A percentile compares a stretch with the other conserved stretches of the same genome.
Conservation (phyloP, 2,888 invertebrate genomes). For the Eutolmus rufibarbis region DNA sequence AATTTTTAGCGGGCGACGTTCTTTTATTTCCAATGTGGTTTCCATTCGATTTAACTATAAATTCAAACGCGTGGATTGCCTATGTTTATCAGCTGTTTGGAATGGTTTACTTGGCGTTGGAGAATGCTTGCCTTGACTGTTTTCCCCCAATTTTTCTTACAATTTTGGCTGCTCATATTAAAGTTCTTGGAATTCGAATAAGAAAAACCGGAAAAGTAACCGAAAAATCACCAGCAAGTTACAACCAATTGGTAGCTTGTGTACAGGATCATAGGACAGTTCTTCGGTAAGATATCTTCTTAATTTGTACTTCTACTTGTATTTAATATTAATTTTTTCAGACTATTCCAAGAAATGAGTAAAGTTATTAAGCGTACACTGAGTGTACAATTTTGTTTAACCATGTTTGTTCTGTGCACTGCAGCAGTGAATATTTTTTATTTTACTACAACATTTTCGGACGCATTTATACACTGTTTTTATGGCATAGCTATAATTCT, state of each 20-base stretch:
- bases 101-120: background rate
- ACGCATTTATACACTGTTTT: background rate
- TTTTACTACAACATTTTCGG: background rate
- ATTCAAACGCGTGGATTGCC: background rate
- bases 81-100: background rate
- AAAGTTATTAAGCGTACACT: background rate
- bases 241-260: background rate
- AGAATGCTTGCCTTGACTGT: background rate
- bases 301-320: background rate
- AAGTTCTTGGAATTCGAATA: background rate
- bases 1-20: background rate
- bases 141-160: background rate
- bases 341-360: background rate
- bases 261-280: background rate
- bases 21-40: background rate
- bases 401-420: background rate
- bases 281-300: background rate
- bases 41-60: background rate
- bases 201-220: background rate
- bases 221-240: background rate
- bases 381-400: background rate
- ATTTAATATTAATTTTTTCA: background rate
- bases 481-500: background rate
- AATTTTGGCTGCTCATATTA: background rate
- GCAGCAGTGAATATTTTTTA: background rate